Conservation (phyloP, 2,797 vertebrate genomes). For the Cottoperca gobio region DNA sequence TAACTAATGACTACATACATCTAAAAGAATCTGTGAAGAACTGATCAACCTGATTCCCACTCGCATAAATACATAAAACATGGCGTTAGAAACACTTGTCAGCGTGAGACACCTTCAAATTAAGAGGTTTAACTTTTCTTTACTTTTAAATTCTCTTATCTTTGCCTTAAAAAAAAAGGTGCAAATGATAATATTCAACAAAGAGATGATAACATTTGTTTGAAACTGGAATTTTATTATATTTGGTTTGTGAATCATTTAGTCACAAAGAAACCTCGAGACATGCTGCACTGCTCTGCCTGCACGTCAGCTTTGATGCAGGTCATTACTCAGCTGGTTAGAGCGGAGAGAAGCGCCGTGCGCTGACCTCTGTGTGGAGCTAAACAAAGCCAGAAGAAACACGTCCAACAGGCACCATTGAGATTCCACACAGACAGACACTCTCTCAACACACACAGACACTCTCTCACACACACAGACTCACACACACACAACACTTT, state of each 20-base stretch:
- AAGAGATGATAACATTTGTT: too few species aligned
- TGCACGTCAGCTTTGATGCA: not conserved
- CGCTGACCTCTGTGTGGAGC: not conserved
- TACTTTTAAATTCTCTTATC: not conserved
- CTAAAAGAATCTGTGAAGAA: not conserved
- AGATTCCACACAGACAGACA: not conserved
- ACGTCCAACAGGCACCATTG: not conserved
- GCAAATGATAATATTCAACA: too few species aligned
- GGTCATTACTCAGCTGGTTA: slow-evolving; percentile 13
- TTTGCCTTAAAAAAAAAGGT: too few species aligned
- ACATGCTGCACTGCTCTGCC: not conserved
- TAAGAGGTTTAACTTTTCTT: not conserved
- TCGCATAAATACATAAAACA: slow-evolving; percentile 64
- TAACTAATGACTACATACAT: slow-evolving; percentile 35
- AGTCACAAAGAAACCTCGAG: not conserved
- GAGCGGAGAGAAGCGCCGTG: not conserved
- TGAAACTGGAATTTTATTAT: not conserved
- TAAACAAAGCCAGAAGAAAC: slow-evolving; percentile 20
- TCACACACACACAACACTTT: too few species aligned
- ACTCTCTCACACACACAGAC: too few species aligned
- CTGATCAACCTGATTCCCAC: slow-evolving; percentile 52
- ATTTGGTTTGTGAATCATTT: slow-evolving; percentile 2
- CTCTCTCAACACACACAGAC: too few species aligned
- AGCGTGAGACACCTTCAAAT: slow-evolving; percentile 20
- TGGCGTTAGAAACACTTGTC: slow-evolving; percentile 28